Percentiles rank a stretch among this genome's conserved stretches.
Conservation (phyloP, 1,140 invertebrate species). For the Pseudomyrmex flavicornis region DNA sequence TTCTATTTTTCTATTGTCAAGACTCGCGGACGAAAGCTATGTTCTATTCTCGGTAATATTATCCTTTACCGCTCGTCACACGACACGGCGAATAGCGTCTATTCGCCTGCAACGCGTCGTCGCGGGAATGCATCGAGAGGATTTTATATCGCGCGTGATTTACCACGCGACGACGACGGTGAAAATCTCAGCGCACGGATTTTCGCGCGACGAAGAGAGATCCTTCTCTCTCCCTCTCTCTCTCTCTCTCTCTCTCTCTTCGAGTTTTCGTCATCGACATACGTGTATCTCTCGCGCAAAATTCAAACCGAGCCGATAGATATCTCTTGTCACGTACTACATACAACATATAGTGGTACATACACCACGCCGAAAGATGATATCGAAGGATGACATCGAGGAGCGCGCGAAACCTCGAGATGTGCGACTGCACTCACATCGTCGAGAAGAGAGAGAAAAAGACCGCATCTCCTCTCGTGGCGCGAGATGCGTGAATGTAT, state of each 20-base stretch:
- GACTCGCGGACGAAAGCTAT: neutral
- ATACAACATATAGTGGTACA: conserved; percentile 6
- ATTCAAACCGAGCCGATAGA: conserved; percentile 62
- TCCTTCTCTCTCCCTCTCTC: neutral
- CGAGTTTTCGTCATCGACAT: conserved; percentile 25
- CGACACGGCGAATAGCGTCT: conserved; percentile 16
- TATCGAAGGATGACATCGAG: conserved; percentile 55
- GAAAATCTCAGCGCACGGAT: conserved; percentile 20
- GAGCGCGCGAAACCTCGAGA: conserved; percentile 57
- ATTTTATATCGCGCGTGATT: conserved; percentile 50
- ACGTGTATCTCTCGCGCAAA: conserved; percentile 46
- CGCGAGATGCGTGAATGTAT: conserved; percentile 23
- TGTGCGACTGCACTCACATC: conserved; percentile 22
- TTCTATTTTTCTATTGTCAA: neutral
- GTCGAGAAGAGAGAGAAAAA: neutral
- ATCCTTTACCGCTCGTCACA: conserved; percentile 26
- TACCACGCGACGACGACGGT: conserved; percentile 9
- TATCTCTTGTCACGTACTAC: conserved; percentile 66
- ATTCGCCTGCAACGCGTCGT: conserved; percentile 15
- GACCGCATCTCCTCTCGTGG: conserved; percentile 4
- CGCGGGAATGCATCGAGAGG: neutral
- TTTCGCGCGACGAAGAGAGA: neutral
- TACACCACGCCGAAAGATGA: conserved; percentile 12
- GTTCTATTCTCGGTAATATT: conserved; percentile 24
- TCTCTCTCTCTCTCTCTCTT: neutral